Percentiles rank a stretch among this genome's conserved stretches.
Evolutionary conservation across 1,140 invertebrate species (phyloP).

Genomic region (Ceratoteleas bidentatus): DNA sequence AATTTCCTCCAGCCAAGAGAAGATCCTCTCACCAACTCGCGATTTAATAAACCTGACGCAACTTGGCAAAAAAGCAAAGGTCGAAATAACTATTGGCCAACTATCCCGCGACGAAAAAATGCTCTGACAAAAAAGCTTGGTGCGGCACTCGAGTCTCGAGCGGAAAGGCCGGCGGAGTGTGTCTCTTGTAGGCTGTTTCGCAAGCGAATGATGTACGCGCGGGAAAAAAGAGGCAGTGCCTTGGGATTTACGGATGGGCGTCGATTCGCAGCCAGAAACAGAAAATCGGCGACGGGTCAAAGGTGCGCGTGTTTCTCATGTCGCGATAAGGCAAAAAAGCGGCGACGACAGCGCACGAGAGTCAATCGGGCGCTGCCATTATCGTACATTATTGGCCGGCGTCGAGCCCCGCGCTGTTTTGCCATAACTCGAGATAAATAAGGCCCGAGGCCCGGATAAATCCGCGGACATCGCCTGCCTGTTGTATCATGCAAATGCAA

Average conservation of each 20-base stretch:
- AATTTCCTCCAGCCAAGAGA: background rate
- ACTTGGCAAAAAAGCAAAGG: slow-evolving; percentile 49
- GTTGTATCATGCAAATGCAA: slow-evolving; percentile 79
- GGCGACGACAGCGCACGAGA: slow-evolving; percentile 64
- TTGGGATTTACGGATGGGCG: slow-evolving; percentile 54
- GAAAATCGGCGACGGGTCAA: slow-evolving; percentile 64
- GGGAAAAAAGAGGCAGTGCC: slow-evolving; percentile 51
- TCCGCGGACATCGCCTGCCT: slow-evolving; percentile 72
- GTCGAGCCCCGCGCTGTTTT: slow-evolving; percentile 75
- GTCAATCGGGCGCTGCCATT: slow-evolving; percentile 76
- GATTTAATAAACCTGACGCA: slow-evolving; percentile 51
- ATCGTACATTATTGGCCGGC: slow-evolving; percentile 77
- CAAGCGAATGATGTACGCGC: slow-evolving; percentile 54
- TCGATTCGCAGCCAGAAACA: slow-evolving; percentile 61
- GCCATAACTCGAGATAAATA: slow-evolving; percentile 78
- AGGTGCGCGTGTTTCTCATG: slow-evolving; percentile 63
- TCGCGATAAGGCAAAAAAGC: slow-evolving; percentile 64
- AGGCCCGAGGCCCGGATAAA: slow-evolving; percentile 75
- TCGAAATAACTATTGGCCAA: slow-evolving; percentile 51
- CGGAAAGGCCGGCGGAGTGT: slow-evolving; percentile 45
- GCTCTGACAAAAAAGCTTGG: too few species aligned
- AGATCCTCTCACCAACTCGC: background rate
- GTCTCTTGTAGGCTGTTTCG: slow-evolving; percentile 43
- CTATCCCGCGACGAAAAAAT: slow-evolving; percentile 39
- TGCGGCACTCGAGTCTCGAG: slow-evolving; percentile 11